Percentiles rank a stretch among this genome's conserved stretches.
Evolutionary conservation across 2,888 invertebrate species (phyloP).

Genomic region (Rhopalosiphum nymphaeae): DNA sequence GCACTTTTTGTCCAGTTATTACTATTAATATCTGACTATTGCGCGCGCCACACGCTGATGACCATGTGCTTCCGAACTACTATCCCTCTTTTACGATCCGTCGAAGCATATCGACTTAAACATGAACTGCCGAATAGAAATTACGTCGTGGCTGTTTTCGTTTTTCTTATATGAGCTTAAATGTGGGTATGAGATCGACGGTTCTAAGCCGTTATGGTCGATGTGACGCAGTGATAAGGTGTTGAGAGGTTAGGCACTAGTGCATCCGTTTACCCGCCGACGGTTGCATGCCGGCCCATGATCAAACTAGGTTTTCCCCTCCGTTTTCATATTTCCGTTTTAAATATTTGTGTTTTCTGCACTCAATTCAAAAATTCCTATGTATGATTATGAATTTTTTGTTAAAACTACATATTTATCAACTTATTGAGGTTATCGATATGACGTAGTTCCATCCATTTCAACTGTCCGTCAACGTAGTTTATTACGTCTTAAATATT

Average conservation of each 20-base stretch:
- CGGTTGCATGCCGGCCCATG: not conserved
- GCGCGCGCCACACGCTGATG: not conserved
- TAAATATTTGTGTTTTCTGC: not conserved
- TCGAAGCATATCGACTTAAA: not conserved
- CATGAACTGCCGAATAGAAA: not conserved
- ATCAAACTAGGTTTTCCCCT: not conserved
- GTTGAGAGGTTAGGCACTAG: not conserved
- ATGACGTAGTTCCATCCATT: not conserved
- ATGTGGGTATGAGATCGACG: not conserved
- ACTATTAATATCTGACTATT: not conserved
- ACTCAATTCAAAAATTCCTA: not conserved
- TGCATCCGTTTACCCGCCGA: not conserved
- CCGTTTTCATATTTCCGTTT: not conserved
- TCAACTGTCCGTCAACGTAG: not conserved
- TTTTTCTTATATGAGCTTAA: not conserved
- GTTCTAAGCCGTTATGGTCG: not conserved
- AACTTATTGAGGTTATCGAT: not conserved
- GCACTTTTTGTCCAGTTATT: not conserved
- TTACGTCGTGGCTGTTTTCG: no score
- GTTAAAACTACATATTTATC: not conserved
- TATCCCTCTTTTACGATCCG: not conserved
- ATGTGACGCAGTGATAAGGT: not conserved
- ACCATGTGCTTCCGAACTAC: conserved; percentile 38
- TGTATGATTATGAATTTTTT: not conserved
- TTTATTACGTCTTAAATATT: not conserved